Evolutionary conservation across 2,888 invertebrate genomes (phyloP).

Genomic region (Aricia artaxerxes): DNA sequence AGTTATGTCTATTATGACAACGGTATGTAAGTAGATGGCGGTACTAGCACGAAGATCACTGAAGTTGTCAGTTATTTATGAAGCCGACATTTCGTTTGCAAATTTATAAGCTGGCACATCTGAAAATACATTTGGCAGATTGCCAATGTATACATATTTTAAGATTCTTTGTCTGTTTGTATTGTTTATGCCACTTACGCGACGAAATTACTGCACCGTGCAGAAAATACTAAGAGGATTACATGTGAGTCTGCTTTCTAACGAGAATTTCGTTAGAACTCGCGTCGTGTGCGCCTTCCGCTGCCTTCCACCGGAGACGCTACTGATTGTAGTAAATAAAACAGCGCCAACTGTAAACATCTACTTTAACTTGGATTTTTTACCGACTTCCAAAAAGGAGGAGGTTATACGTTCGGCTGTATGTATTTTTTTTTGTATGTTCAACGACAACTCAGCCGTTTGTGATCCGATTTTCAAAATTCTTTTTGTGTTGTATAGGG

Average conservation of each 20-base stretch:
- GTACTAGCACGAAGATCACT: neutral
- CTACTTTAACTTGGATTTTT: constrained; percentile 15
- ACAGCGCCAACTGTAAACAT: constrained; percentile 11
- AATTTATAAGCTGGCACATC: constrained; percentile 39
- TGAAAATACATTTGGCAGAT: constrained; percentile 41
- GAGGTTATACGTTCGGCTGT: too few relatives aligned
- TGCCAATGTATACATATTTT: constrained; percentile 41
- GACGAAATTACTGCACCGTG: constrained; percentile 42
- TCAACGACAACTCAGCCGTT: too few relatives aligned
- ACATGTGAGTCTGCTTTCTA: constrained; percentile 37
- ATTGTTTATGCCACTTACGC: constrained; percentile 42
- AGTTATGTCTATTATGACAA: too few relatives aligned
- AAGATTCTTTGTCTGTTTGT: constrained; percentile 40
- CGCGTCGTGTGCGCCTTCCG: constrained; percentile 30
- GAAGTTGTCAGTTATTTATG: constrained; percentile 21
- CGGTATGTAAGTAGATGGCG: neutral
- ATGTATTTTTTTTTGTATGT: too few relatives aligned
- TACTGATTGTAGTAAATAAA: constrained; percentile 32
- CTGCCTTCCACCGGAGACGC: constrained; percentile 29
- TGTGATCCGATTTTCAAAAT: too few relatives aligned
- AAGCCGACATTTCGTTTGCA: neutral
- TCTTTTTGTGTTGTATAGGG: too few relatives aligned
- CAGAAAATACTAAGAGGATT: constrained; percentile 40
- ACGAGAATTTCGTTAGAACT: constrained; percentile 33
- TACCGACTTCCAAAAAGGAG: too few relatives aligned